These are phyloP conservation scores for Frankliniella intonsa DNA, from an alignment of 2,888 invertebrate species.

Conservation along the genomic window DNA sequence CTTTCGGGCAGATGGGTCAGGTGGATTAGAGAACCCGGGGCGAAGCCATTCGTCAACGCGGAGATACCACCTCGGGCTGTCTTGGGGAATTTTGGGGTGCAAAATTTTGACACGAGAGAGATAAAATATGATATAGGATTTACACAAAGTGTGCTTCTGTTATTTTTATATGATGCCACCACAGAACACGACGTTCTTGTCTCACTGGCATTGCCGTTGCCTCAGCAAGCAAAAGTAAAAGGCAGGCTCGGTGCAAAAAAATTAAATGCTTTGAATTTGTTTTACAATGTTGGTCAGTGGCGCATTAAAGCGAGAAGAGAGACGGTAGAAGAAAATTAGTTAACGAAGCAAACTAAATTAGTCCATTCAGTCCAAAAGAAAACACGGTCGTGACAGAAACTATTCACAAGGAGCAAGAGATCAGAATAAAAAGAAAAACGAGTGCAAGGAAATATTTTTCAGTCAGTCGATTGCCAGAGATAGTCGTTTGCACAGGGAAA, in stretches of 20 bases:
- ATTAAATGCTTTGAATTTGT: not conserved
- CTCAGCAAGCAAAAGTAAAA: not conserved
- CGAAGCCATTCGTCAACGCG: not conserved
- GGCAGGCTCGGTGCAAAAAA: not conserved
- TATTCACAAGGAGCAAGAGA: not conserved
- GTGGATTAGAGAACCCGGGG: not conserved
- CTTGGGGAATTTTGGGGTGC: not conserved
- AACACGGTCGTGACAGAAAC: not conserved
- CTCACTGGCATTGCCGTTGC: not conserved
- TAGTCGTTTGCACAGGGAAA: not conserved
- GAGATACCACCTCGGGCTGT: not conserved
- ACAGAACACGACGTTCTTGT: not conserved
- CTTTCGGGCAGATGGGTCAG: too few species aligned
- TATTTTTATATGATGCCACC: conserved; percentile 4
- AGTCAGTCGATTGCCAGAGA: not conserved
- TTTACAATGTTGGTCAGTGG: conserved; percentile 5
- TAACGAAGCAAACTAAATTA: not conserved
- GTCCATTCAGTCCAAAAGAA: not conserved
- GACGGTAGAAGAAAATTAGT: conserved; percentile 2
- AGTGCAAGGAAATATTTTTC: not conserved
- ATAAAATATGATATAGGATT: not conserved
- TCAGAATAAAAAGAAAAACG: not conserved
- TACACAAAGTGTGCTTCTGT: not conserved
- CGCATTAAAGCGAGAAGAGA: not conserved
- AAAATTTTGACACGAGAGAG: not conserved